A percentile compares a stretch with the other conserved stretches of the same genome.
Evolutionary conservation across 1,140 invertebrate genomes (phyloP).

Genomic region (Physella acuta): DNA sequence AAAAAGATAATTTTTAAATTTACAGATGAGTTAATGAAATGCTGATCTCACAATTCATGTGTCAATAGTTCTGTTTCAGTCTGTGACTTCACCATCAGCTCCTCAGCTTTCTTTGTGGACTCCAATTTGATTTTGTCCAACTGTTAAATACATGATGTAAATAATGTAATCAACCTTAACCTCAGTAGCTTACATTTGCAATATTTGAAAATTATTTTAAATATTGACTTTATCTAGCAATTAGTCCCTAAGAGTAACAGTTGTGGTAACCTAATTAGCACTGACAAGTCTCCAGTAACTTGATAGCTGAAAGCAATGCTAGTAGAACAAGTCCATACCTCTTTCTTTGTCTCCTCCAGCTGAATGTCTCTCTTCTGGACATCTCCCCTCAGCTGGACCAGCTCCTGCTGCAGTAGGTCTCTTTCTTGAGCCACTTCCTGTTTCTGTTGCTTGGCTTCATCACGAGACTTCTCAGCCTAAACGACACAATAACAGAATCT

Average conservation of each 20-base stretch:
- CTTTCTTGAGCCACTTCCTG: constrained; percentile 36
- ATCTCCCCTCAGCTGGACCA: constrained; percentile 37
- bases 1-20: neutral
- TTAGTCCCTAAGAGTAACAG: no score
- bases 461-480: constrained; percentile 40
- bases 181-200: no score
- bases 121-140: constrained; percentile 40
- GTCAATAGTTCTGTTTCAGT: constrained; percentile 57
- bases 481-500: no score
- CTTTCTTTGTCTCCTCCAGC: constrained; percentile 46
- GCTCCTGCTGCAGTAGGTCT: constrained; percentile 37
- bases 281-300: no score
- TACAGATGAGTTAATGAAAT: neutral
- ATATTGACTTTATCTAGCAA: no score
- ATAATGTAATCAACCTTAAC: neutral
- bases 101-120: constrained; percentile 35
- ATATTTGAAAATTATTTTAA: no score
- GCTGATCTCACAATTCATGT: constrained; percentile 40
- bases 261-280: no score
- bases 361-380: constrained; percentile 47
- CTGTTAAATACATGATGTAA: constrained; percentile 24
- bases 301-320: no score
- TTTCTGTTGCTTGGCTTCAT: constrained; percentile 40
- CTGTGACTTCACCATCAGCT: constrained; percentile 43
- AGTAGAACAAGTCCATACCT: no score